phyloP scores from a whole-genome alignment of 2,113 vertebrate genomes.

The Poicephalus gulielmi region DNA sequence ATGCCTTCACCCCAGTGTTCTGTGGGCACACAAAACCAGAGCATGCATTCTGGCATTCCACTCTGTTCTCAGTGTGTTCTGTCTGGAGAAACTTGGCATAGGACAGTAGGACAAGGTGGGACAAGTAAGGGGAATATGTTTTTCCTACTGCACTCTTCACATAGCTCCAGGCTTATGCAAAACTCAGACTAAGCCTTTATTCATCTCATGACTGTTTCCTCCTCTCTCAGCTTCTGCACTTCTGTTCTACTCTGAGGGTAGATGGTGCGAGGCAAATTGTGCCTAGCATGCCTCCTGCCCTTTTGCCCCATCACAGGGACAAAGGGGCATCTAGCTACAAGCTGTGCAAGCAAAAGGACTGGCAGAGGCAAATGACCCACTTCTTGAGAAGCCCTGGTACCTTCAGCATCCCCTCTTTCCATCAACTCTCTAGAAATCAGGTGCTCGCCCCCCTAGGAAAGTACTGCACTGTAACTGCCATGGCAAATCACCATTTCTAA shows the following conservation, averaged over 20 bases:
- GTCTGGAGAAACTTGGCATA: neutral
- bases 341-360: neutral
- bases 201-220: neutral
- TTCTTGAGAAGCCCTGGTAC: neutral
- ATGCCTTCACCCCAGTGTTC: neutral
- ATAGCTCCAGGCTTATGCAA: neutral
- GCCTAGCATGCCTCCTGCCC: neutral
- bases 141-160: neutral
- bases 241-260: neutral
- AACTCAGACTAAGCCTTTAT: neutral
- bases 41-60: neutral
- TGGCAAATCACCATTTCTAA: neutral
- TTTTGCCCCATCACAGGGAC: neutral
- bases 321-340: neutral
- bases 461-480: neutral
- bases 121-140: neutral
- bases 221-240: neutral
- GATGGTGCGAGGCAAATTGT: neutral
- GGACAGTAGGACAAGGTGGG: neutral
- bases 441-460: neutral
- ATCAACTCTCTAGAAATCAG: neutral
- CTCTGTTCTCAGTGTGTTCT: neutral
- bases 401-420: neutral
- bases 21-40: neutral
- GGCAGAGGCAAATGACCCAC: neutral